Conservation (phyloP, 2,888 invertebrate genomes). For the Platycheirus albimanus region DNA sequence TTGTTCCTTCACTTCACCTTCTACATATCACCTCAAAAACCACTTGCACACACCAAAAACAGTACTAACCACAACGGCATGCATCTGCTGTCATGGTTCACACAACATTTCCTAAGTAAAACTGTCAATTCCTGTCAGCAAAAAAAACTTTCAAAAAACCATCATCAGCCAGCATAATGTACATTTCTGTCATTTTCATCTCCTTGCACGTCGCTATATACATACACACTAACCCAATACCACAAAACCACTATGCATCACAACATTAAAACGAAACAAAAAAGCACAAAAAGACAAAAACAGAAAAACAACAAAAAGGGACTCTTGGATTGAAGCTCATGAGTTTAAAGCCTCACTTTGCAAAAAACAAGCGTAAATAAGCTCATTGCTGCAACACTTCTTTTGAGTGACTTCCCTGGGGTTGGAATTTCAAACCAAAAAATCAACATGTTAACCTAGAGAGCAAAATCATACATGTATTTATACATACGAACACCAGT, state of each 20-base stretch:
- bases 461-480: too few species aligned
- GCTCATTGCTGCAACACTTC: conserved; percentile 53
- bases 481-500: too few species aligned
- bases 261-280: not conserved
- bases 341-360: conserved; percentile 30
- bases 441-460: conserved; percentile 52
- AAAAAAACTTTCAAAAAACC: conserved; percentile 54
- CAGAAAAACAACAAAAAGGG: conserved; percentile 6
- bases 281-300: not conserved
- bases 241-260: conserved; percentile 44
- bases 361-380: conserved; percentile 66
- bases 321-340: conserved; percentile 12
- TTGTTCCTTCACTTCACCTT: not conserved
- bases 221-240: conserved; percentile 23
- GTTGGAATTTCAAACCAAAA: conserved; percentile 43
- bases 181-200: conserved; percentile 37
- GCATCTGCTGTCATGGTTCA: conserved; percentile 43
- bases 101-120: conserved; percentile 46
- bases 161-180: conserved; percentile 41
- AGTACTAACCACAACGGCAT: conserved; percentile 24
- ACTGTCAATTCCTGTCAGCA: conserved; percentile 56
- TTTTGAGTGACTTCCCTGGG: conserved; percentile 64
- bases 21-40: conserved; percentile 26
- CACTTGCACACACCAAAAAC: conserved; percentile 25
- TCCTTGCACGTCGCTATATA: conserved; percentile 8